Base-by-base conservation (phyloP, 1,140 invertebrate species). In the Wasmannia auropunctata region DNA sequence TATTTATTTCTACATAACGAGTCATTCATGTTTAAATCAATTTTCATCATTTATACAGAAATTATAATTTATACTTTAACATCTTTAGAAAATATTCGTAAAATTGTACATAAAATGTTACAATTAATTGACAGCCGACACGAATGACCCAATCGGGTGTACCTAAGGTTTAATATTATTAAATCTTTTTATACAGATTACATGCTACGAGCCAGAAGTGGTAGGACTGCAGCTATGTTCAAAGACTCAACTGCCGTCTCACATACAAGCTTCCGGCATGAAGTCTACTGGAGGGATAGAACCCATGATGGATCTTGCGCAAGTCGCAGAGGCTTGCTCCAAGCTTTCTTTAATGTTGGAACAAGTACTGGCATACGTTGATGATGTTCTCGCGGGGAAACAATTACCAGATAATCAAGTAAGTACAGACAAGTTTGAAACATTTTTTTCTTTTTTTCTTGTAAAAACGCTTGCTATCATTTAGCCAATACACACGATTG, bases 141-240 rank as follows among this genome's bases (percentile, higher is more conserved):
- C 37, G 8, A 40, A 40, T 40, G 37, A 40, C 3, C 37, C 37
- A 40, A 40, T 40, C 8, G 37, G 6, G 8, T 40, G 3, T 40
- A 40, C 37, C n/a, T 40, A 40, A 40, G 37, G 37, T 34, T 22
- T 67, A 62, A 70, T 3, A 46, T 62, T 49, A 28, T 58, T 83
- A 8, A 5, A 62, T 25, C 11, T 77, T 19, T 54, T 69, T 25
- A 43, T 88, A 69, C 81, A 95, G 94, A 96, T 99, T 19, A 96
- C 96, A 16, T 97, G 97, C 89, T 99, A 99, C 94, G 98, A 98
- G 92, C 98, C 99, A 40, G 99, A 99, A 96, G 96, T 97, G 67
- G 97, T 97, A 67, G 98, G 97, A 4, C 91, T 99, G 16, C 97
- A 98, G 92, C 93, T 98, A 43, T 97, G 97, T 91, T 96, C 97